These are phyloP conservation scores for Leucosticte australis DNA, from an alignment of 2,113 vertebrate species.

Conservation along the genomic window DNA sequence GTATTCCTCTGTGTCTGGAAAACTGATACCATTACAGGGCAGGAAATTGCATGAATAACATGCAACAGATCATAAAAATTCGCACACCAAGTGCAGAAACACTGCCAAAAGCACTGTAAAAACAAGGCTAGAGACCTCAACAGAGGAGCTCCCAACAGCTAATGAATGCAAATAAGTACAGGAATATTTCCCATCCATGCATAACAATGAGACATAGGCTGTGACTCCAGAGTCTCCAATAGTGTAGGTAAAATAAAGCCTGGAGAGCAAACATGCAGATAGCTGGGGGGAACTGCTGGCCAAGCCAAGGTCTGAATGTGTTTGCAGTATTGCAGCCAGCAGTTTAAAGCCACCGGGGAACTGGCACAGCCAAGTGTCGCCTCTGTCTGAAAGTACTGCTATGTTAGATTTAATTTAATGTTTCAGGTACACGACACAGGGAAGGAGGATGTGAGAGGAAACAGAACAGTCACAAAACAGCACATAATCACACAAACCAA, in stretches of 20 bases:
- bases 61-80: constrained; percentile 83
- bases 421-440: constrained; percentile 6
- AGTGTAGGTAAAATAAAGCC: constrained; percentile 59
- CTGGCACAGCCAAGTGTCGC: neutral
- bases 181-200: constrained; percentile 72
- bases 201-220: constrained; percentile 67
- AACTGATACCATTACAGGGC: constrained; percentile 84
- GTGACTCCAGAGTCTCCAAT: constrained; percentile 46
- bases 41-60: constrained; percentile 85
- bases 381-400: neutral
- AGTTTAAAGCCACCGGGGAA: constrained; percentile 1
- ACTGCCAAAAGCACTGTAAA: constrained; percentile 77
- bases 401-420: neutral
- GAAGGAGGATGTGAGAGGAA: constrained; percentile 21
- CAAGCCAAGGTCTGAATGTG: neutral
- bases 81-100: constrained; percentile 75
- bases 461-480: neutral
- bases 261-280: neutral
- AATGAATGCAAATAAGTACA: constrained; percentile 76
- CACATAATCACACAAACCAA: neutral
- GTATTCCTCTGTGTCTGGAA: constrained; percentile 79
- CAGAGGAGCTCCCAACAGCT: constrained; percentile 73
- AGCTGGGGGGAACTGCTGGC: constrained; percentile 1
- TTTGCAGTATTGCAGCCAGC: constrained; percentile 39
- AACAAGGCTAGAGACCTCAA: constrained; percentile 75